These are phyloP conservation scores for Acanthiza pusilla DNA, from an alignment of 2,797 vertebrate species.

Conservation along the genomic window DNA sequence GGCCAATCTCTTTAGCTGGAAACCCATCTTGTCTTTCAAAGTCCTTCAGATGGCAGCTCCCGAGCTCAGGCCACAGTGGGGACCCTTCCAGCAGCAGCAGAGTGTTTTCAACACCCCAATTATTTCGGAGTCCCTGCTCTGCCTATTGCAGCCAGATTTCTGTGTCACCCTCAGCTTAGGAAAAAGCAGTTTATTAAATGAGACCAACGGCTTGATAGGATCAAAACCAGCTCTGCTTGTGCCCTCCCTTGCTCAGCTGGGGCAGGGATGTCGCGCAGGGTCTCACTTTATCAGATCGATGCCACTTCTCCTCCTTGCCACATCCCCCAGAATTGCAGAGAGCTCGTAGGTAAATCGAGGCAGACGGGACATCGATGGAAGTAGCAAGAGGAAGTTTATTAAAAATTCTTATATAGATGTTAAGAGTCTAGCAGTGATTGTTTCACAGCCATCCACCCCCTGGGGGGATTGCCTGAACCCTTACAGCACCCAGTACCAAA, in stretches of 20 bases:
- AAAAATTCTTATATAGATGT: too few species aligned
- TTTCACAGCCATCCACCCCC: too few species aligned
- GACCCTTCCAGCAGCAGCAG: neutral
- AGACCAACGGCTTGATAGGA: neutral
- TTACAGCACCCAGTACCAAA: too few species aligned
- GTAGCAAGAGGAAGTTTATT: too few species aligned
- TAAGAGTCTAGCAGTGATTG: too few species aligned
- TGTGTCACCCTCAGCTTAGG: neutral
- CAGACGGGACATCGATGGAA: too few species aligned
- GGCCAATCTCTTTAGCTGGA: neutral
- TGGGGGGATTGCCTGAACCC: too few species aligned
- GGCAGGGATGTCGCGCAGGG: too few species aligned
- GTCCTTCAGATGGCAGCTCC: neutral
- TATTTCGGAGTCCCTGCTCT: neutral
- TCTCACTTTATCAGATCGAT: neutral
- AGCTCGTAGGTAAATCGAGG: too few species aligned
- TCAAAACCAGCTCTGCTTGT: neutral
- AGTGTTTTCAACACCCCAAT: neutral
- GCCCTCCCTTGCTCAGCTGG: too few species aligned
- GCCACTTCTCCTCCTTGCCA: neutral
- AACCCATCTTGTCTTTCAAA: neutral
- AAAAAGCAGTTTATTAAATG: neutral
- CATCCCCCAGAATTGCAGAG: too few species aligned
- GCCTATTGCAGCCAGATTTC: neutral
- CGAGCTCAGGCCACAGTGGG: accelerated